These are phyloP conservation scores for Palythoa grandiflora DNA, from an alignment of 92 coral and sea anemone species.

Conservation along the genomic window DNA sequence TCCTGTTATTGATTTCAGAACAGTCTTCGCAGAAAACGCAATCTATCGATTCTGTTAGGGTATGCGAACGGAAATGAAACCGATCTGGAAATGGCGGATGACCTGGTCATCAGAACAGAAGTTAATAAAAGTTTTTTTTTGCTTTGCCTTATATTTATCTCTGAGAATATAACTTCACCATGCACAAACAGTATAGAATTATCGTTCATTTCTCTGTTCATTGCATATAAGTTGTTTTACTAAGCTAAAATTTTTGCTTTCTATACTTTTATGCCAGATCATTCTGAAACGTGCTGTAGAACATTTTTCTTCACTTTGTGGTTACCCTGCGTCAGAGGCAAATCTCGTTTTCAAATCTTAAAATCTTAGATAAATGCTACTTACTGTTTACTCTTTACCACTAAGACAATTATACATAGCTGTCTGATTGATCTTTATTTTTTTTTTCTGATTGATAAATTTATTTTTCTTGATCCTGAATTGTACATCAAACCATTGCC, in stretches of 20 bases:
- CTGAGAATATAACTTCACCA: no score
- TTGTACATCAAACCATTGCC: neutral
- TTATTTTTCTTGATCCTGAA: no score
- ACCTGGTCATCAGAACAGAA: neutral
- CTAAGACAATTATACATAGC: neutral
- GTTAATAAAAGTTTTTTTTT: no score
- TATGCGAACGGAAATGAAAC: neutral
- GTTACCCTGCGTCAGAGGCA: neutral
- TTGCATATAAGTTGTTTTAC: no score
- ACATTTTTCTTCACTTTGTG: neutral
- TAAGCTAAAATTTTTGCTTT: neutral
- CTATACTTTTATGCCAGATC: neutral
- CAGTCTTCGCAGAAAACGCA: neutral
- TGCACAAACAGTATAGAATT: no score
- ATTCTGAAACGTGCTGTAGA: neutral
- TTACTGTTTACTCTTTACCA: neutral
- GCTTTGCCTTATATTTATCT: no score
- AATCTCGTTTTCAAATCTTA: neutral
- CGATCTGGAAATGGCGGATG: neutral
- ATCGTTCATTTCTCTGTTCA: no score
- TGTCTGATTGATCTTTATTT: neutral
- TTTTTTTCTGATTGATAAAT: no score
- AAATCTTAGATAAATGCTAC: neutral
- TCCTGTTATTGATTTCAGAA: conserved; percentile 6
- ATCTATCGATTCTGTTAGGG: neutral